A percentile compares a stretch with the other conserved stretches of the same genome.
phyloP scores from a whole-genome alignment of 2,113 vertebrate species.

The Thalassoma bifasciatum region DNA sequence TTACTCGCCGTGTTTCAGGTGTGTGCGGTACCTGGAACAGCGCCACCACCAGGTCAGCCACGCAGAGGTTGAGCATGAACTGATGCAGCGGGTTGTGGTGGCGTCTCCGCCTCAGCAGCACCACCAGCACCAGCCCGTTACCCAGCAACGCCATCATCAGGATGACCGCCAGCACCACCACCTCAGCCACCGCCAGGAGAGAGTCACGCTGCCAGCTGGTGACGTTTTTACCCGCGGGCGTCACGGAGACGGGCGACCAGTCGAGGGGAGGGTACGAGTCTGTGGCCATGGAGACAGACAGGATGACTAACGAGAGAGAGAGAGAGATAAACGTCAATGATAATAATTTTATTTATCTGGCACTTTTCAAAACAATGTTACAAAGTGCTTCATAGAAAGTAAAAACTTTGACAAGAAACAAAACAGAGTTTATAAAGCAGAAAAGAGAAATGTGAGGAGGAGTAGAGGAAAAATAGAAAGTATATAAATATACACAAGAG shows the following conservation, averaged over 20 bases:
- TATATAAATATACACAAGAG: too few species aligned
- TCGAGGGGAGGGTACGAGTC: constrained; percentile 36
- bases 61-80: constrained; percentile 89
- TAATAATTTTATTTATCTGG: too few species aligned
- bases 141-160: constrained; percentile 84
- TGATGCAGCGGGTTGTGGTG: constrained; percentile 86
- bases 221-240: constrained; percentile 16
- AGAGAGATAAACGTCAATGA: too few species aligned
- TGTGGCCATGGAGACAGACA: constrained; percentile 58
- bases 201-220: constrained; percentile 76
- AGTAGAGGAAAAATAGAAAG: too few species aligned
- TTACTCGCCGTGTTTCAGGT: too few species aligned
- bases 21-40: constrained; percentile 84
- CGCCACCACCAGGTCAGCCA: constrained; percentile 89
- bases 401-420: too few species aligned
- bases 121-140: constrained; percentile 86
- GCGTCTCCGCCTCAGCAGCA: constrained; percentile 78
- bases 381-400: too few species aligned
- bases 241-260: constrained; percentile 23
- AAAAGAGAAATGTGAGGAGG: too few species aligned
- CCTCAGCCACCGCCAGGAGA: constrained; percentile 83
- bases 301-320: constrained; percentile 22
- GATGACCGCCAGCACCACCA: constrained; percentile 83
- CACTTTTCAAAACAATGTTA: too few species aligned
- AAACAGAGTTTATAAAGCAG: too few species aligned